Evolutionary conservation across 2,797 vertebrate genomes (phyloP).

Genomic region (Australoheros facetus): DNA sequence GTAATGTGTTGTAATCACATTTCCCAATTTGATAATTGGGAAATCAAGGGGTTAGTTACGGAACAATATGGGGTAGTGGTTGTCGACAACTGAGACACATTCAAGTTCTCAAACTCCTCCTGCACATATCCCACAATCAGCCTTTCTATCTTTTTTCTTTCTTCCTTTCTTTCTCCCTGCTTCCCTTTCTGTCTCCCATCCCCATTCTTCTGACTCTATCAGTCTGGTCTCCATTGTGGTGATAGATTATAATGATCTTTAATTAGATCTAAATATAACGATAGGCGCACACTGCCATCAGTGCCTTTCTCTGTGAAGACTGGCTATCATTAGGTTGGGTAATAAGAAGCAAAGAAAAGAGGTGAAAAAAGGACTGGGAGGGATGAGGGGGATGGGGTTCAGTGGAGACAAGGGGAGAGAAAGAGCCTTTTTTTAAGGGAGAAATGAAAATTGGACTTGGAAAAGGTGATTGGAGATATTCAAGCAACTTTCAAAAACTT

Average conservation of each 20-base stretch:
- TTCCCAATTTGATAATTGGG: slow-evolving; percentile 49
- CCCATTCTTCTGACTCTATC: slow-evolving; percentile 49
- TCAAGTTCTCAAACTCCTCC: slow-evolving; percentile 21
- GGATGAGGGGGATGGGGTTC: too few species aligned
- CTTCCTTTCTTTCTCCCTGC: slow-evolving; percentile 3
- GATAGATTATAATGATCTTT: slow-evolving; percentile 80
- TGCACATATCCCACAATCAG: slow-evolving; percentile 13
- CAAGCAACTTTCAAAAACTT: slow-evolving; percentile 36
- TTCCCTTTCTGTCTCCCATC: slow-evolving; percentile 11
- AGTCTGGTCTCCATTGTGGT: slow-evolving; percentile 62
- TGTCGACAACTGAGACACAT: slow-evolving; percentile 31
- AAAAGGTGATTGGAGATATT: slow-evolving; percentile 49
- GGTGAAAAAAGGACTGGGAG: slow-evolving; percentile 14
- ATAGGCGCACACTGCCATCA: slow-evolving; percentile 66
- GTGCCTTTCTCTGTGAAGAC: slow-evolving; percentile 57
- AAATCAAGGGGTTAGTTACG: slow-evolving; percentile 43
- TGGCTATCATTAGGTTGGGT: slow-evolving; percentile 69
- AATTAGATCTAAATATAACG: slow-evolving; percentile 82
- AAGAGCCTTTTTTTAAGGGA: slow-evolving; percentile 1
- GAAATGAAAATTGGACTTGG: slow-evolving; percentile 42
- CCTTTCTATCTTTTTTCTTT: slow-evolving; percentile 17
- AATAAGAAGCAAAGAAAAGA: slow-evolving; percentile 58
- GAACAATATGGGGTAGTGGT: slow-evolving; percentile 33
- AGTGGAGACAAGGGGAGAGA: not conserved
- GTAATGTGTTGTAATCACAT: slow-evolving; percentile 62